phyloP scores from a whole-genome alignment of 2,113 vertebrate species.

The Paracanthobrama guichenoti region DNA sequence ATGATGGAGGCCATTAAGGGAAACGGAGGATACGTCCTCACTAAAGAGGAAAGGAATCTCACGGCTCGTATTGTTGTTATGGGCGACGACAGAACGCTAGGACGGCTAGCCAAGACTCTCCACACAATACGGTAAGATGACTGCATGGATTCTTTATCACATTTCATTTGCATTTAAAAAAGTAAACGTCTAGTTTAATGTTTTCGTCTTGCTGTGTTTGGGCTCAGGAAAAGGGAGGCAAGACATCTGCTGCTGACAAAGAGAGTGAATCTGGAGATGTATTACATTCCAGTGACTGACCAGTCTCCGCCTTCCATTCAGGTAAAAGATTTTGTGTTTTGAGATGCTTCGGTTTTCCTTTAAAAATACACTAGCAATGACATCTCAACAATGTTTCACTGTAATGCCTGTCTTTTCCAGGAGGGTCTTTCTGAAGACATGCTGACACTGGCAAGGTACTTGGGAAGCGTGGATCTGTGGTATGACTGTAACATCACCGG shows the following conservation, averaged over 20 bases:
- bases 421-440: conserved; percentile 29
- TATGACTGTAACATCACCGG: conserved; percentile 84
- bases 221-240: conserved; percentile 79
- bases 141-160: not conserved
- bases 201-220: not conserved
- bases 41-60: conserved; percentile 66
- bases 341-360: not conserved
- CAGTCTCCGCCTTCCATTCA: conserved; percentile 21
- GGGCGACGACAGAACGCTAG: conserved; percentile 83
- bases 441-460: conserved; percentile 73
- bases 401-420: conserved; percentile 43
- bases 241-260: conserved; percentile 75
- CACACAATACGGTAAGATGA: conserved; percentile 76
- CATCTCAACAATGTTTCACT: not conserved
- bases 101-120: conserved; percentile 79
- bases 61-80: conserved; percentile 82
- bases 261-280: conserved; percentile 81
- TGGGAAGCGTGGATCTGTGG: conserved; percentile 83
- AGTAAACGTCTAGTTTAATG: not conserved
- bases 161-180: not conserved
- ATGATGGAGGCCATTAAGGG: conserved; percentile 68
- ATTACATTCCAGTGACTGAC: conserved; percentile 78
- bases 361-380: not conserved
- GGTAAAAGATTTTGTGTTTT: conserved; percentile 56
- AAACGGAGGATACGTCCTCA: not conserved